A percentile compares a stretch with the other conserved stretches of the same genome.
Conservation (phyloP, 2,113 vertebrate genomes). For the Cheirogaleus medius region DNA sequence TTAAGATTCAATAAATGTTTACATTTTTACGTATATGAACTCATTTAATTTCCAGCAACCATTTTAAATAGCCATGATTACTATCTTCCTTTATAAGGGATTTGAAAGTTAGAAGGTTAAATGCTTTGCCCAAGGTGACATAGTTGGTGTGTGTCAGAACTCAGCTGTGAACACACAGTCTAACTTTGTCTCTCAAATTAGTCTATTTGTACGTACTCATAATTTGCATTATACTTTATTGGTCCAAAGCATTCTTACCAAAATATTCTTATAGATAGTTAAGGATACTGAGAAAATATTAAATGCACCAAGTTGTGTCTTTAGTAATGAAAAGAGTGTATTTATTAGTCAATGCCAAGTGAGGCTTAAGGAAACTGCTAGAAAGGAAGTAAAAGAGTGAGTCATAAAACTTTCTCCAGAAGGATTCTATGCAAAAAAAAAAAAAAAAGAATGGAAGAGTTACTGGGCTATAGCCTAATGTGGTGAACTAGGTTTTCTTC, state of each 20-base stretch:
- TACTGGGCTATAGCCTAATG: not conserved
- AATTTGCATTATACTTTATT: not conserved
- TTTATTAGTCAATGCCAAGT: not conserved
- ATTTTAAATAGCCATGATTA: not conserved
- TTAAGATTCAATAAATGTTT: not conserved
- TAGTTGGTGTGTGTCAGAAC: not conserved
- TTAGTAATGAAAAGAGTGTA: not conserved
- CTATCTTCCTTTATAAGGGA: not conserved
- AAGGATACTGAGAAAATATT: not conserved
- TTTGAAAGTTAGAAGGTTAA: not conserved
- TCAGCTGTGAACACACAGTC: not conserved
- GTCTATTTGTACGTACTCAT: not conserved
- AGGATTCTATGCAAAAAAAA: not conserved
- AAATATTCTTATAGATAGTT: not conserved
- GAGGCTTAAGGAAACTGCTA: not conserved
- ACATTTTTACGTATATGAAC: not conserved
- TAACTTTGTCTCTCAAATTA: not conserved
- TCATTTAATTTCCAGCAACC: not conserved
- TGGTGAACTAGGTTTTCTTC: not conserved
- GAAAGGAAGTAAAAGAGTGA: not conserved
- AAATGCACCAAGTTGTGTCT: not conserved
- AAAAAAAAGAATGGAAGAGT: not conserved
- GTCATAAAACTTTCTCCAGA: not conserved
- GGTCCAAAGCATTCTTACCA: not conserved
- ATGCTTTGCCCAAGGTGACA: not conserved